Base-by-base conservation (phyloP, 2,797 vertebrate genomes). In the Acipenser transmontanus region DNA sequence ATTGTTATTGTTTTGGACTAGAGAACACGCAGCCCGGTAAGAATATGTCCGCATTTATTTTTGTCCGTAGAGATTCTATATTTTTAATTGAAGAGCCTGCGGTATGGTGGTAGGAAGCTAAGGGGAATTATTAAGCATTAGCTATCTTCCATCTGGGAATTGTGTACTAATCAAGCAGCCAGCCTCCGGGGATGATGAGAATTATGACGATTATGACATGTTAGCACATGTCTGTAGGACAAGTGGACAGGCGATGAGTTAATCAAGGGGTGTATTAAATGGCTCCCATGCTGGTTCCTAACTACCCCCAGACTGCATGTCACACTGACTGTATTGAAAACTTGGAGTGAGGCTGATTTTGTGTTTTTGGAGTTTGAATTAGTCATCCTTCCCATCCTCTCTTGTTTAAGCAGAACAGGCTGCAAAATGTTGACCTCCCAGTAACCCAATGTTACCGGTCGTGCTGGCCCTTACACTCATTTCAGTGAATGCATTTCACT, bases 181-280 rank as follows among this genome's bases (percentile, higher is more conserved):
- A 87, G 88, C 88, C 86, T 80, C 85, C 76, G 78, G 88, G 90
- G 88, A 87, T 84, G 91, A 88, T 91, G 84, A 89, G 90, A 93
- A 89, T 94, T 92, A 92, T 95, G 94, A 93, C 88, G 88, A 94
- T 93, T 94, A 94, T 92, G 95, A 94, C 95, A 92, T 97, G 94
- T 94, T 91, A 92, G 92, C 90, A 91, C 93, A 92, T 91, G 96
- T 93, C 93, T 93, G 82, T 88, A 85, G 85, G 84, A 83, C 81
- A 88, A 93, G 88, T 90, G 93, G 94, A 96, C 94, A 89, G 92
- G 92, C 89, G 89, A 94, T 90, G 92, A 95, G 94, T 96, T 98
- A 94, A 96, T 94, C 92, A 94, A 91, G 81, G 87, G 89, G 82
- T 87, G 81, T 89, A 93, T 95, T 94, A 96, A 91, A 88, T 76